Base-by-base conservation (phyloP, 2,888 invertebrate genomes). In the Andrena marginata region DNA sequence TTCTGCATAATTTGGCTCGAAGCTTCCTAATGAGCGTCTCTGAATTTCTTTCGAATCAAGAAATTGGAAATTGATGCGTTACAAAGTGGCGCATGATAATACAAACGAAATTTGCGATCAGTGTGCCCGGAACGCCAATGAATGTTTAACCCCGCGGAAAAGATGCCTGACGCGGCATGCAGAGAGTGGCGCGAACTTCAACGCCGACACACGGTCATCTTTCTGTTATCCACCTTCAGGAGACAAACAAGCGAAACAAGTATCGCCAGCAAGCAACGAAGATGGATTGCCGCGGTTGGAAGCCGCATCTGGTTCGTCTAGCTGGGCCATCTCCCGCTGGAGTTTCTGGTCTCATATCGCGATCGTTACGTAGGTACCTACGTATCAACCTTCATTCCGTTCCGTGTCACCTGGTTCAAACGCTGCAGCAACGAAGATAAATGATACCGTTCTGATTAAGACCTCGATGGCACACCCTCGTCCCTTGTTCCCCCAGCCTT, bases 211-310 rank as follows among this genome's bases (percentile, higher is more conserved):
- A 48, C 82, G 75, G 77, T 77, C 75, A 74, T 59, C 79, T 74
- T 42, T 42, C 75, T 78, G 72, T 85, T 91, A 89, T 90, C 86
- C 87, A 89, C 90, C 92, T 87, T 82, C 85, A 42, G 84, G 83
- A 87, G 89, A 91, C 90, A 92, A 92, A 92, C 91, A 90, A 89
- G 89, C 84, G 87, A 91, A 91, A 89, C 89, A 87, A 88, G 89
- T 90, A 88, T 88, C 85, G 87, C 80, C 83, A 85, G 85, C 84
- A 78, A 78, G 87, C 71, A 90, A 93, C 91, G 90, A 92, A 92
- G 92, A 92, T 89, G 88, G 89, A 92, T 92, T 77, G 87, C 89
- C 86, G 68, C 82, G 84, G 89, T 72, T 71, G 74, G 67, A 71
- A 85, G 89, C 80, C 88, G 80, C 88, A 89, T 87, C 87, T 90